Base-by-base conservation (phyloP, 2,113 vertebrate genomes). In the Dromaius novaehollandiae region DNA sequence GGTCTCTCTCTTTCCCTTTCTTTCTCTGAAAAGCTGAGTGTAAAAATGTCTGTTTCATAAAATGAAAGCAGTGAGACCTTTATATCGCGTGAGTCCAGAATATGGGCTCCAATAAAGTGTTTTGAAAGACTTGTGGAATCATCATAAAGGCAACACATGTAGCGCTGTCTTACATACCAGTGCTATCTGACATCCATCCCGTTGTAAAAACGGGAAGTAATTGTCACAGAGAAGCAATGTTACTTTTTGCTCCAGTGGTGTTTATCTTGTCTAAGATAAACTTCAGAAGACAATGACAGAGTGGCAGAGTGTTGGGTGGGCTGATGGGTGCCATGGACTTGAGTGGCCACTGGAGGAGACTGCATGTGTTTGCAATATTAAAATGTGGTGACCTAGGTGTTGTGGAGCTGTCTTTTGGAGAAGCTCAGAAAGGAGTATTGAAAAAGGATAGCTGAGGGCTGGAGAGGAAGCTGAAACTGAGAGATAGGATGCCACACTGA, bases 351-450 rank as follows among this genome's bases (percentile, higher is more conserved):
- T 4, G 30, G 44, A 44, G 6, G 0, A 1, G 46, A 12, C 7
- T 32, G n/a, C 8, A 5, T 11, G 28, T 4, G 2, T 40, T 61
- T 69, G 38, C 24, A 46, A 51, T 46, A n/a, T 42, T 86, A 55
- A 58, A 91, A 51, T 48, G 22, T 85, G 61, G 3, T 11, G 56
- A 5, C n/a, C 0, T 0, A 63, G 70, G 18, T 25, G 18, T 34
- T 2, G 2, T 18, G 60, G 89, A 78, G 26, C 22, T 90, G 20
- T 30, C 30, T 36, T 83, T 38, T 30, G 40, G 71, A 34, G 55
- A 63, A 78, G 26, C 18, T 89, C 16, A 16, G 77, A n/a, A 70
- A n/a, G 21, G 38, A 68, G 32, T 6, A 20, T 18, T 60, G 34
- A 34, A 77, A 32, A 0, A 46, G n/a, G n/a, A 13, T 32, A 66